Evolutionary conservation across 2,888 invertebrate species (phyloP).

Genomic region (Arge pagana): DNA sequence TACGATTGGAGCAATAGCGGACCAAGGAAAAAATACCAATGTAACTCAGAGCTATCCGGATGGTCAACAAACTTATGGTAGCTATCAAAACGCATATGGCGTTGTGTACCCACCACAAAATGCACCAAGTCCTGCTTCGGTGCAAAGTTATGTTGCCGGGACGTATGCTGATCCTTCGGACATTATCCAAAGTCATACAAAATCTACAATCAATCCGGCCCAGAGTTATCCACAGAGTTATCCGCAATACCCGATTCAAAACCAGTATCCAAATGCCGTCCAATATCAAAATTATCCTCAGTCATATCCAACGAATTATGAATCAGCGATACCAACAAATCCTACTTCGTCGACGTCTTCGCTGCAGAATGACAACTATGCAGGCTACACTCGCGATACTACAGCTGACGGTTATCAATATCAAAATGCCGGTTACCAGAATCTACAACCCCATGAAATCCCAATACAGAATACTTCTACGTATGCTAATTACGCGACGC

Average conservation of each 20-base stretch:
- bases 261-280: slow-evolving; percentile 33
- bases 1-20: not conserved
- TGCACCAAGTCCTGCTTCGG: slow-evolving; percentile 47
- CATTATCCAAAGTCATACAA: slow-evolving; percentile 52
- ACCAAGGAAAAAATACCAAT: slow-evolving; percentile 7
- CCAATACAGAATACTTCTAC: too few species aligned
- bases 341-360: too few species aligned
- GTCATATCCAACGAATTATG: slow-evolving; percentile 35
- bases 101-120: slow-evolving; percentile 48
- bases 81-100: slow-evolving; percentile 40
- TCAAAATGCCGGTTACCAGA: too few species aligned
- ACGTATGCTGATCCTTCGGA: slow-evolving; percentile 37
- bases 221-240: slow-evolving; percentile 39
- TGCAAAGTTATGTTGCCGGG: slow-evolving; percentile 25
- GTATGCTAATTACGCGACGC: too few species aligned
- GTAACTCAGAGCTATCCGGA: slow-evolving; percentile 36
- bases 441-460: too few species aligned
- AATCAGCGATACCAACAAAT: too few species aligned
- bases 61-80: slow-evolving; percentile 33
- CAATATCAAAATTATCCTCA: slow-evolving; percentile 39
- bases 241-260: slow-evolving; percentile 38
- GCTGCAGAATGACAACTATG: slow-evolving; percentile 41
- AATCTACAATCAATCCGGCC: slow-evolving; percentile 31
- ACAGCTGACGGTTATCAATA: too few species aligned
- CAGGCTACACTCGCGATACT: slow-evolving; percentile 69